Base-by-base conservation (phyloP, 2,113 vertebrate species). In the Saguinus midas region DNA sequence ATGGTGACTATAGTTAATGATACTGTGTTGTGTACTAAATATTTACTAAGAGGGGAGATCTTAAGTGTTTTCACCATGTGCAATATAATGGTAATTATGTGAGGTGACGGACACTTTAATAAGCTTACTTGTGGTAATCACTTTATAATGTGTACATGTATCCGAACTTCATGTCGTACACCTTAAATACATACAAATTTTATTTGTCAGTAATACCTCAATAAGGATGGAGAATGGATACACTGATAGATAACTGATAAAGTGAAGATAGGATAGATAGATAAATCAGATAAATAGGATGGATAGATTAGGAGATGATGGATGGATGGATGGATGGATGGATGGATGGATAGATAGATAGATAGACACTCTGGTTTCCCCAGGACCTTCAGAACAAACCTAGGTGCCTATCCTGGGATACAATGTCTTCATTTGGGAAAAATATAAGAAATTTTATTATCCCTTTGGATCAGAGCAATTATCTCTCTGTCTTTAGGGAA, bases 381-480 rank as follows among this genome's bases (percentile, higher is more conserved):
- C 13, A 52, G n/a, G 16, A 64, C 25, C 48, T 93, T 72, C 68
- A 85, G 40, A 83, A 73, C 5, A 64, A 87, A 92, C 29, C 11
- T 76, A 76, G 18, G 16, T 58, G 37, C 32, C 70, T 90, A 50
- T 78, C 11, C 70, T 58, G 45, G 11, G 32, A n/a, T 52, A 29
- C 70, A 61, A 61, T 73, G 18, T 76, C 73, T 91, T 73, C 45
- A 70, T 93, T 87, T 95, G 29, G 29, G 48, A 23, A 91, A 93
- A 61, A 40, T 87, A 68, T 83, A 20, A 78, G 27, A 86, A 57
- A 32, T 97, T 83, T 84, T 27, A 58, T 73, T 93, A 18, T 20
- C 61, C 82, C 61, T 91, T 85, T 76, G 78, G 27, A 87, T 87
- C 72, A 90, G 21, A 87, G 21, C 14, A 93, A 55, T 87, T 73